Evolutionary conservation across 1,140 invertebrate genomes (phyloP), one percentile per base, ranked within the genome.

Genomic region (Drosophila pectinifera): DNA sequence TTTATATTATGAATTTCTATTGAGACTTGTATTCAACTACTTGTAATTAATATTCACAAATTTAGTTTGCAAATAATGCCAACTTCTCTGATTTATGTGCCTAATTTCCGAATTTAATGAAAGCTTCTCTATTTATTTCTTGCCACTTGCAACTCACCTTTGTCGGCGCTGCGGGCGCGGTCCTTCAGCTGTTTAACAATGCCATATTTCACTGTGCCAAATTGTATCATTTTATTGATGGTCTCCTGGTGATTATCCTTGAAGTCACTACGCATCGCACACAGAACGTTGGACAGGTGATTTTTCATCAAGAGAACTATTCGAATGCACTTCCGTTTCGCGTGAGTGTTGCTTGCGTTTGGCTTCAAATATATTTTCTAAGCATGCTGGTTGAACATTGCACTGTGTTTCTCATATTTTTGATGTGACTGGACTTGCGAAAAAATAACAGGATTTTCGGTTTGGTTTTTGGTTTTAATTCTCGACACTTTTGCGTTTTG

Each of bases 151-250:
- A 7, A 26, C 90, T 89, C 20, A 92, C 91, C 91, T 90, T 90
- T 90, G 31, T 92, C 91, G 16, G 88, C 75, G 70, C 91, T 92
- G 46, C 80, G 67, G 26, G 91, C 85, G 70, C 91, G 91, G 92
- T 93, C 93, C 78, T 90, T 93, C 75, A 91, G 92, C 80, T 93
- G 92, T 91, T 92, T 93, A 92, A 94, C 93, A 85, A 94, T 94
- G 93, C 93, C 93, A 93, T 93, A 94, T 92, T 94, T 94, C 74
- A 94, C 93, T 76, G 93, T 94, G 80, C 93, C 93, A 93, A 94
- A 94, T 92, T 93, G 93, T 93, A 94, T 93, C 94, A 94, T 94
- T 93, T 93, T 93, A 90, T 91, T 92, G 76, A 92, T 91, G 74
- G 91, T 92, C 82, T 92, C 91, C 90, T 91, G 81, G 83, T 91